Conservation (phyloP, 1,140 invertebrate genomes). For the Drosophila lowei region DNA sequence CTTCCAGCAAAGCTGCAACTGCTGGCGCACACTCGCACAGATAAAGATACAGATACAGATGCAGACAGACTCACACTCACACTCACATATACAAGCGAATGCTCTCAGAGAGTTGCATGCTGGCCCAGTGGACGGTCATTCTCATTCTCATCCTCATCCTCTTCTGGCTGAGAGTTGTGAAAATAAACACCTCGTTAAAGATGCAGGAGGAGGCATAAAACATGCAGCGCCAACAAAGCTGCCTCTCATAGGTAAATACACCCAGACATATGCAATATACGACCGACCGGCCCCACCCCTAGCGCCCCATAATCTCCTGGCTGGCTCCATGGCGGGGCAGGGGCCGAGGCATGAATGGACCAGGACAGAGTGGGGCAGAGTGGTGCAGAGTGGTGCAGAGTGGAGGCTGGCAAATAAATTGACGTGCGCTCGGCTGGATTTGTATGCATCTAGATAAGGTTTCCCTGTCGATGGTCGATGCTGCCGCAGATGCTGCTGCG, state of each 20-base stretch:
- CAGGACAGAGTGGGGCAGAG: not conserved
- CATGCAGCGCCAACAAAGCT: conserved; percentile 75
- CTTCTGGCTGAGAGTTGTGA: conserved; percentile 75
- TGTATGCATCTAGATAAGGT: conserved; percentile 81
- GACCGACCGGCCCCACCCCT: conserved; percentile 5
- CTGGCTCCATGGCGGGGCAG: conserved; percentile 19
- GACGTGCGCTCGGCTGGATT: conserved; percentile 79
- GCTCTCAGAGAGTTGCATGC: conserved; percentile 1
- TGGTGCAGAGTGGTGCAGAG: not conserved
- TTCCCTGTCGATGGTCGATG: conserved; percentile 34
- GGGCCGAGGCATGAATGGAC: conserved; percentile 19
- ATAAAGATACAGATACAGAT: not conserved
- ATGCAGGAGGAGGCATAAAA: conserved; percentile 78
- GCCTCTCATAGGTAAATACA: conserved; percentile 67
- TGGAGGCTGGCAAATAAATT: conserved; percentile 75
- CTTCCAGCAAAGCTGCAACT: conserved; percentile 60
- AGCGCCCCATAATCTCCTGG: conserved; percentile 20
- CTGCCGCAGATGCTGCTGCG: conserved; percentile 27
- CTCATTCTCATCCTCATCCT: conserved; percentile 28
- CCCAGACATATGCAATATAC: conserved; percentile 14
- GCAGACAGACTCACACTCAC: conserved; percentile 1
- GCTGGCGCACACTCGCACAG: conserved; percentile 31
- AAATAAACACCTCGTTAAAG: conserved; percentile 83
- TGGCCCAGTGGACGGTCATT: conserved; percentile 24
- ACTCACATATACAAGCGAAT: conserved; percentile 6